These are phyloP conservation scores for Lamellibrachia satsuma DNA, from an alignment of 2,888 invertebrate genomes.

Conservation along the genomic window DNA sequence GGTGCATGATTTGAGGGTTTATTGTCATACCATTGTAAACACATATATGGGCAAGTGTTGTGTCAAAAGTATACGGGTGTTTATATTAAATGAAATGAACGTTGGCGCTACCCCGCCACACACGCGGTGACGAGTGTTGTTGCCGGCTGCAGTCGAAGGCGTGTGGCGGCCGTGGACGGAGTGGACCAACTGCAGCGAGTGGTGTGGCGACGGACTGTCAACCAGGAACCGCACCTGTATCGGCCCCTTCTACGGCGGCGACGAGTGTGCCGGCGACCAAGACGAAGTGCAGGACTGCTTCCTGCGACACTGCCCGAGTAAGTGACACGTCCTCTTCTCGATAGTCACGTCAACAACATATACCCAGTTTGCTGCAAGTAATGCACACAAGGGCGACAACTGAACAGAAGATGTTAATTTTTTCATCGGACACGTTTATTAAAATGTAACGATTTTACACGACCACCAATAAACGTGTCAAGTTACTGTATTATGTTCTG, in stretches of 20 bases:
- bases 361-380: not conserved
- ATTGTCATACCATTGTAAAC: not conserved
- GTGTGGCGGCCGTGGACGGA: conserved; percentile 21
- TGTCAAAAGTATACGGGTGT: not conserved
- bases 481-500: too few species aligned
- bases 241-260: conserved; percentile 39
- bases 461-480: too few species aligned
- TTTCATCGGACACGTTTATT: too few species aligned
- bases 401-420: too few species aligned
- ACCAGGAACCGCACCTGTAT: conserved; percentile 30
- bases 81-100: not conserved
- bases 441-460: too few species aligned
- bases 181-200: conserved; percentile 22
- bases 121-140: conserved; percentile 22
- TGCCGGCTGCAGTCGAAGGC: conserved; percentile 20
- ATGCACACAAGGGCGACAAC: too few species aligned
- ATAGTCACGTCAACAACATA: not conserved
- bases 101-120: not conserved
- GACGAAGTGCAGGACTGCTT: conserved; percentile 25
- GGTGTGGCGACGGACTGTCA: conserved; percentile 25
- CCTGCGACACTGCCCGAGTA: conserved; percentile 33
- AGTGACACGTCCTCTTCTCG: not conserved
- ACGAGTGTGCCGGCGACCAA: conserved; percentile 42
- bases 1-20: not conserved
- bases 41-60: not conserved